phyloP scores from a whole-genome alignment of 2,888 invertebrate genomes.

The Lycophotia porphyrea region DNA sequence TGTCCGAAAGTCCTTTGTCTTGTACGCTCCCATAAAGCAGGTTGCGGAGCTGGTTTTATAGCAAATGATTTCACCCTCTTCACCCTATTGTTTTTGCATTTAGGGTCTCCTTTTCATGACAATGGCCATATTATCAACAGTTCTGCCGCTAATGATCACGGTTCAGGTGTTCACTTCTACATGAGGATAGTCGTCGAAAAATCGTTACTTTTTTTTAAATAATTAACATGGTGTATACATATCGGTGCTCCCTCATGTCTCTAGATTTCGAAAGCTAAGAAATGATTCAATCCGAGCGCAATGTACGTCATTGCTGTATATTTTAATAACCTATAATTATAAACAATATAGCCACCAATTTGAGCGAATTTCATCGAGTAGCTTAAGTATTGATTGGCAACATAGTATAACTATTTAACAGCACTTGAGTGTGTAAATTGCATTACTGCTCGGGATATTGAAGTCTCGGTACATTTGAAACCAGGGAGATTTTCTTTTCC shows the following conservation, averaged over 20 bases:
- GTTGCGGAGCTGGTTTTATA: background rate
- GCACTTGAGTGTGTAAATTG: conserved; percentile 5
- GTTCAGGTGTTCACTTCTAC: background rate
- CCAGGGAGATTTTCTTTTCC: background rate
- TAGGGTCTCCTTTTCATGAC: background rate
- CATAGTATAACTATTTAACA: conserved; percentile 24
- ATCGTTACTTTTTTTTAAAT: too few species aligned
- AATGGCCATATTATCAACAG: background rate
- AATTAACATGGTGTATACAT: background rate
- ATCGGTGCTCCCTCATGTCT: background rate
- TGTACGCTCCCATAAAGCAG: background rate
- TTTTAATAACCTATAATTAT: conserved; percentile 31
- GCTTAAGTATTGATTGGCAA: conserved; percentile 28
- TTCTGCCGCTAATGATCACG: background rate
- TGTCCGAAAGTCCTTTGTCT: conserved; percentile 5
- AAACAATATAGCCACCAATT: conserved; percentile 35
- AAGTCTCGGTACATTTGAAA: background rate
- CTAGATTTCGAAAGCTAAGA: conserved; percentile 33
- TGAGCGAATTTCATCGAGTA: conserved; percentile 25
- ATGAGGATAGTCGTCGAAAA: background rate
- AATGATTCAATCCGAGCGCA: background rate
- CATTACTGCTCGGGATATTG: conserved; percentile 11
- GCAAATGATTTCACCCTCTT: background rate
- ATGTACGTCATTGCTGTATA: conserved; percentile 21
- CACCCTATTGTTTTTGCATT: background rate